phyloP scores from a whole-genome alignment of 1,140 invertebrate species.

The Lanistes nyassanus region DNA sequence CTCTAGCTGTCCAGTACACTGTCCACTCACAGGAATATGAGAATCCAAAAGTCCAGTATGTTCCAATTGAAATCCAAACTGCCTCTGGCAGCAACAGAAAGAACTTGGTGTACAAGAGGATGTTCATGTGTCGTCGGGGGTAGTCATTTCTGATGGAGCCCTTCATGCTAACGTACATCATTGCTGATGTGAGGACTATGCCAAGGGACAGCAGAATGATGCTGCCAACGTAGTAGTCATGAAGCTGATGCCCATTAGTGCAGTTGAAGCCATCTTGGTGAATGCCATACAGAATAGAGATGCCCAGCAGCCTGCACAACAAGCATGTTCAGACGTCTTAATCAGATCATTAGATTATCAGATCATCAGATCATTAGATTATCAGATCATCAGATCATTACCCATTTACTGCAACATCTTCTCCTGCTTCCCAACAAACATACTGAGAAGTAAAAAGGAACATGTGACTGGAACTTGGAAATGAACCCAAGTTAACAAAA shows the following conservation, averaged over 20 bases:
- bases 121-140: conserved; percentile 62
- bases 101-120: conserved; percentile 65
- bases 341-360: not conserved
- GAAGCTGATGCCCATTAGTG: conserved; percentile 40
- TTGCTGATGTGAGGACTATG: conserved; percentile 52
- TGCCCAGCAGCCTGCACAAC: conserved; percentile 46
- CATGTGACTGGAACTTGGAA: too few species aligned
- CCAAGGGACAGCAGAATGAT: conserved; percentile 55
- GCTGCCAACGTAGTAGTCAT: conserved; percentile 53
- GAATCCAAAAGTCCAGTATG: conserved; percentile 79
- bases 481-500: too few species aligned
- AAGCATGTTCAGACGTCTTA: not conserved
- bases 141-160: conserved; percentile 64
- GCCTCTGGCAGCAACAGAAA: conserved; percentile 80
- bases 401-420: not conserved
- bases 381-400: not conserved
- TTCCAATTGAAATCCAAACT: conserved; percentile 81
- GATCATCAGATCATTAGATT: not conserved
- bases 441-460: too few species aligned
- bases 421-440: not conserved
- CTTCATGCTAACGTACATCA: conserved; percentile 62
- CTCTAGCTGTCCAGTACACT: conserved; percentile 60
- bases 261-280: conserved; percentile 45
- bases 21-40: conserved; percentile 46
- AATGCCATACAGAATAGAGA: conserved; percentile 46